Evolutionary conservation across 2,888 invertebrate species (phyloP), one percentile per base, ranked within the genome.

Genomic region (Conus canariensis): DNA sequence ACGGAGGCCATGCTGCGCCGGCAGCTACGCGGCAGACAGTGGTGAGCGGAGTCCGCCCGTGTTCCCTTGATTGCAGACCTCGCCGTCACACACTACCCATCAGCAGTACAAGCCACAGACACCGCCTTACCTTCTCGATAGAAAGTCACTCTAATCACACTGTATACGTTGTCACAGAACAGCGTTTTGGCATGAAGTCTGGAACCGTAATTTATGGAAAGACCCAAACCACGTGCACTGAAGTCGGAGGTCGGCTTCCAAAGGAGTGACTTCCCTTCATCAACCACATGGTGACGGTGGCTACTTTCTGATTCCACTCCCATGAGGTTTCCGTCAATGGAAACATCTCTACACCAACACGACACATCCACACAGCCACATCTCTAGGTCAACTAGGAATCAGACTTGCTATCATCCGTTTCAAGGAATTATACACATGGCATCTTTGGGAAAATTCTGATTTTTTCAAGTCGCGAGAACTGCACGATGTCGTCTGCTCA

Each of bases 181-280:
- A 77, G 6, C 19, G 25, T 82, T 56, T 14, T 77, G 7, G 16
- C 45, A 82, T 16, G 16, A 82, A 82, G 56, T 82, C 82, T 80
- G 14, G 82, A 16, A 45, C 14, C 82, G 19, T 82, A 82, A 82
- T 82, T 82, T 82, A 82, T 82, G 82, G 56, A 82, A 56, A 82
- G 82, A 82, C 14, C 30, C 56, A 56, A 16, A 82, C 82, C 82
- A 82, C 82, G 82, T 82, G 82, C 82, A 56, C 12, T 7, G 16
- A 19, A 82, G 56, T 5, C 45, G 56, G 7, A 56, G 56, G 16
- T 19, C 56, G 82, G 82, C 56, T 82, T 45, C 56, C 82, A 16
- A 77, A 19, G 7, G 82, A 82, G 82, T 82, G 56, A 56, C 82
- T 45, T 56, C 82, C 82, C 82, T 56, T 82, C 56, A 16, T 19